phyloP scores from a whole-genome alignment of 30 jellyfish, hydroid and myxozoan species.

The Mastigias papua region DNA sequence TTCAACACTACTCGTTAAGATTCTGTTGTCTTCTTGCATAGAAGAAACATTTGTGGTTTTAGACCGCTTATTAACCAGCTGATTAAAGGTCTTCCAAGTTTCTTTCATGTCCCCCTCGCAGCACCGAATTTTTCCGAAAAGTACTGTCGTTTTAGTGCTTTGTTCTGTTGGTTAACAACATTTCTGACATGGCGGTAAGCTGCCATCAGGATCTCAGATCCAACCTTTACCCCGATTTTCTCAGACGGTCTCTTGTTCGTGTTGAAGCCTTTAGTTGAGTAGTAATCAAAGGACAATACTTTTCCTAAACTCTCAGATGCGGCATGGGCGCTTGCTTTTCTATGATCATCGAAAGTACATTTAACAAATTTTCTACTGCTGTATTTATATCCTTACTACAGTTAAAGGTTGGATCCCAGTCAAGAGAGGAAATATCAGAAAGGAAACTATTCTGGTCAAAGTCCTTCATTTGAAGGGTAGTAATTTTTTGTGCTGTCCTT shows the following conservation, averaged over 20 bases:
- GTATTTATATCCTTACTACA: constrained; percentile 16
- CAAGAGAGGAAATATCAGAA: constrained; percentile 16
- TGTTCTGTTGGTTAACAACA: neutral
- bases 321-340: neutral
- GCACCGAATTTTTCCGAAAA: neutral
- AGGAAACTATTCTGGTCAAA: constrained; percentile 27
- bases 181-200: neutral
- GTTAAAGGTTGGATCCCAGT: constrained; percentile 2
- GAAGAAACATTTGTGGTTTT: neutral
- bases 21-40: neutral
- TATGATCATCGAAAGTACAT: neutral
- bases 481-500: constrained; percentile 21
- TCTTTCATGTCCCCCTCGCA: constrained; percentile 32
- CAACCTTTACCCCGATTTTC: neutral
- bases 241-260: neutral
- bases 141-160: neutral
- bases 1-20: neutral
- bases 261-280: neutral
- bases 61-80: neutral
- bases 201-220: neutral
- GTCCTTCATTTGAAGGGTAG: constrained; percentile 24
- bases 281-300: neutral
- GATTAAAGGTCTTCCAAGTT: constrained; percentile 14
- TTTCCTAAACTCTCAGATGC: neutral
- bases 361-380: constrained; percentile 3